These are phyloP conservation scores for Poecilobothrus nobilitatus DNA, from an alignment of 2,888 invertebrate species.

Conservation along the genomic window DNA sequence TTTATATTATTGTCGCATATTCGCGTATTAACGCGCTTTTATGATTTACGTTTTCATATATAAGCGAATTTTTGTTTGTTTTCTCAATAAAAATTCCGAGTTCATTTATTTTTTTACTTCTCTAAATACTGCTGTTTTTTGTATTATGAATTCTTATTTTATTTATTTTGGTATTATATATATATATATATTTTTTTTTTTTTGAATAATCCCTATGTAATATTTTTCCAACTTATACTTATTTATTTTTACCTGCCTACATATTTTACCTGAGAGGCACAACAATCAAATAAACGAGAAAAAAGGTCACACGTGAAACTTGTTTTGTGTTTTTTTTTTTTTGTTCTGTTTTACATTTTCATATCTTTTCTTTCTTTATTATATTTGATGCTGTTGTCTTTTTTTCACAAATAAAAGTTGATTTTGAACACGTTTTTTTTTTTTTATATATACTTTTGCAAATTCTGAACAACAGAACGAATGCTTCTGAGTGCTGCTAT, in stretches of 20 bases:
- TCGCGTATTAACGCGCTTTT: neutral
- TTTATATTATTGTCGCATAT: neutral
- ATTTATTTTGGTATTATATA: no score
- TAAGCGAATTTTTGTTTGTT: neutral
- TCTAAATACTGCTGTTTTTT: neutral
- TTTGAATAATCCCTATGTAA: no score
- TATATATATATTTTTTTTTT: no score
- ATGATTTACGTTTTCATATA: no score
- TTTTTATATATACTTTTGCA: no score
- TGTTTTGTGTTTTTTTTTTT: neutral
- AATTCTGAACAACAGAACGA: neutral
- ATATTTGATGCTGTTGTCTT: no score
- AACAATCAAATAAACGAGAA: neutral
- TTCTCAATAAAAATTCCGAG: neutral
- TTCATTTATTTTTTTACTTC: neutral
- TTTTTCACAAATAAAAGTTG: no score
- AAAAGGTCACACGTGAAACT: constrained; percentile 1
- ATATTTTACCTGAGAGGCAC: neutral
- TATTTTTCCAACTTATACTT: no score
- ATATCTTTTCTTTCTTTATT: no score
- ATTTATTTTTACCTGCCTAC: neutral
- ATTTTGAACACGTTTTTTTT: neutral
- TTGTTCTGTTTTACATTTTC: neutral
- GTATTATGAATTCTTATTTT: neutral
- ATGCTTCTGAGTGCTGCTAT: no score